Evolutionary conservation across 2,113 vertebrate genomes (phyloP).

Genomic region (Psophia crepitans): DNA sequence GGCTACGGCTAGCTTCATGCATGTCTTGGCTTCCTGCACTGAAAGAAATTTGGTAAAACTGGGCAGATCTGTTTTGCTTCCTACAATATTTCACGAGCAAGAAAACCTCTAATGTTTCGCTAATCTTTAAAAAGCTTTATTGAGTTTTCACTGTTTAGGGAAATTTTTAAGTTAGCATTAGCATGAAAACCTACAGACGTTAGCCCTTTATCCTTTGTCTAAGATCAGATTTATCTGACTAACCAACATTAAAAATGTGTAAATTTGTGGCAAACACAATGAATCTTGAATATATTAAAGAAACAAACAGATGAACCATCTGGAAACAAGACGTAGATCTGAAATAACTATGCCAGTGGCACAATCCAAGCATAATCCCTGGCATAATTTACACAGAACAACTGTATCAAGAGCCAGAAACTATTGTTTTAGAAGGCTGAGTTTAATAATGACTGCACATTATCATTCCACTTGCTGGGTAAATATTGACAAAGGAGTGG

Average conservation of each 20-base stretch:
- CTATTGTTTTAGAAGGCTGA: background rate
- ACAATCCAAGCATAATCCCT: conserved; percentile 22
- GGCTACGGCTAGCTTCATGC: background rate
- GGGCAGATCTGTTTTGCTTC: background rate
- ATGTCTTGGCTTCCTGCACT: background rate
- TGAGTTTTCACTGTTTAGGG: background rate
- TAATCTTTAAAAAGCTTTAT: background rate
- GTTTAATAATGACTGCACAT: conserved; percentile 33
- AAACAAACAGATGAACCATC: conserved; percentile 64
- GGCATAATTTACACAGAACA: conserved; percentile 31
- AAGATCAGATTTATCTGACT: conserved; percentile 46
- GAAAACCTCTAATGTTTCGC: background rate
- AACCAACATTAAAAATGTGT: conserved; percentile 50
- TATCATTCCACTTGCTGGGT: conserved; percentile 33
- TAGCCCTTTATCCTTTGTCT: conserved; percentile 31
- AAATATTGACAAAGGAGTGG: conserved; percentile 57
- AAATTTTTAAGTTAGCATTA: conserved; percentile 2
- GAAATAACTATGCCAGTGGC: conserved; percentile 52
- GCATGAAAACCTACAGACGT: conserved; percentile 34
- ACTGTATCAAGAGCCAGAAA: conserved; percentile 26
- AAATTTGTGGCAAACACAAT: conserved; percentile 46
- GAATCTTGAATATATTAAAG: conserved; percentile 55
- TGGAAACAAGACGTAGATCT: conserved; percentile 34
- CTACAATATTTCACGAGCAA: background rate
- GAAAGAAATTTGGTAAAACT: background rate